Conservation (phyloP, 64 coral and sea anemone genomes). For the Pocillopora damicornis region DNA sequence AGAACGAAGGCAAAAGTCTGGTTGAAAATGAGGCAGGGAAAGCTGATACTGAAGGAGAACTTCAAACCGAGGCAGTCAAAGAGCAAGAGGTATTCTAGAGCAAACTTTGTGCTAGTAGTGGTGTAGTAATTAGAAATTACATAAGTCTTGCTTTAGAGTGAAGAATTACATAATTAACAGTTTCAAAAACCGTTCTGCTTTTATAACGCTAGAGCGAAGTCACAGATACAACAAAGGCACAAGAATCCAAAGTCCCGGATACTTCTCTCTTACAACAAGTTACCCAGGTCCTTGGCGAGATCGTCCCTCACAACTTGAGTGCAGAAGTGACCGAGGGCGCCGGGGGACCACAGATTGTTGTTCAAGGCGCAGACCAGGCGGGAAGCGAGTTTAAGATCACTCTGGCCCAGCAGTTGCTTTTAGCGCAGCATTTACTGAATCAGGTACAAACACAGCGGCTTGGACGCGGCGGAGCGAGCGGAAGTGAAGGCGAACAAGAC, state of each 20-base stretch:
- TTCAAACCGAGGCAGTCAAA: not conserved
- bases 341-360: slow-evolving; percentile 77
- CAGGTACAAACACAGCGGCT: slow-evolving; percentile 72
- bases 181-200: not conserved
- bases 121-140: too few relatives aligned
- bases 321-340: slow-evolving; percentile 71
- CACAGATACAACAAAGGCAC: slow-evolving; percentile 23
- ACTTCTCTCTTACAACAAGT: slow-evolving; percentile 78
- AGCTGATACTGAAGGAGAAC: not conserved
- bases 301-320: slow-evolving; percentile 80
- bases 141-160: too few relatives aligned
- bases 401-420: slow-evolving; percentile 77
- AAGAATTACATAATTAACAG: too few relatives aligned
- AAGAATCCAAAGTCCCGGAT: slow-evolving; percentile 52
- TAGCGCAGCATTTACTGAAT: slow-evolving; percentile 81
- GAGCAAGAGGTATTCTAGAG: not conserved
- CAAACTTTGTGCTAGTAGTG: too few relatives aligned
- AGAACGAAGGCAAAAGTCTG: slow-evolving; percentile 6
- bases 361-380: slow-evolving; percentile 68
- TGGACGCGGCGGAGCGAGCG: slow-evolving; percentile 22
- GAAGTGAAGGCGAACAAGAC: not conserved
- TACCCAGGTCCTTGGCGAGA: slow-evolving; percentile 81
- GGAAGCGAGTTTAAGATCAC: slow-evolving; percentile 90
- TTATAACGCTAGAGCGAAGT: not conserved
- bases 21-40: not conserved